phyloP scores from a whole-genome alignment of 2,113 vertebrate genomes.

The Octodon degus region DNA sequence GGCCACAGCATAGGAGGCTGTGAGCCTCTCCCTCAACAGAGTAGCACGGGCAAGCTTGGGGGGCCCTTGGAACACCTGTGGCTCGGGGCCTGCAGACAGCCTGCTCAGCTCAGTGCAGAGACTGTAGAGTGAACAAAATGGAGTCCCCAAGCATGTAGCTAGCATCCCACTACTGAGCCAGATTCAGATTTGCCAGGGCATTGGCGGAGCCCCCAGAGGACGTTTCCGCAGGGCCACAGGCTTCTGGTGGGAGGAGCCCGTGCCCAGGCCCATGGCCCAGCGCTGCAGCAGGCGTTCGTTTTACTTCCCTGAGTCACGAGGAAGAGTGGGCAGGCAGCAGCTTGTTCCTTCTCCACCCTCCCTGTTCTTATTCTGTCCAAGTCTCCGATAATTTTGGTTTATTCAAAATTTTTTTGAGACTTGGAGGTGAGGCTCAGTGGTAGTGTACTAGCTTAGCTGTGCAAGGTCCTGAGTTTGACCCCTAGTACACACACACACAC shows the following conservation, averaged over 20 bases:
- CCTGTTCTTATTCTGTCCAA: neutral
- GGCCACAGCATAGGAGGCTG: neutral
- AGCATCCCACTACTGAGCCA: neutral
- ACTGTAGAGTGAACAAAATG: neutral
- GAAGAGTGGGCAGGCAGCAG: neutral
- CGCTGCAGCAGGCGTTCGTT: neutral
- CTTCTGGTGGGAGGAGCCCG: neutral
- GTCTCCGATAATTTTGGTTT: constrained; percentile 17
- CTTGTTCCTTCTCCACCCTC: neutral
- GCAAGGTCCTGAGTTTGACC: neutral
- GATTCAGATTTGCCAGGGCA: neutral
- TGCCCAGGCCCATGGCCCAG: neutral
- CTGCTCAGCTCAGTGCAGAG: neutral
- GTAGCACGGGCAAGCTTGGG: neutral
- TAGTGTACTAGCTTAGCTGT: neutral
- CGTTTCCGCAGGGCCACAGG: neutral
- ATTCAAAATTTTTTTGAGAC: neutral
- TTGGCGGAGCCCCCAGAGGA: neutral
- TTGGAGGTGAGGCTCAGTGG: neutral
- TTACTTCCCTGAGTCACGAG: neutral
- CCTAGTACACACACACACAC: neutral
- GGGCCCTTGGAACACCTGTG: neutral
- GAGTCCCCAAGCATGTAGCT: neutral
- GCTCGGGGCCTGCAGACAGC: neutral
- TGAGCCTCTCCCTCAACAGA: neutral